phyloP scores from a whole-genome alignment of 2,113 vertebrate genomes.

The Rhabdornis inornatus region DNA sequence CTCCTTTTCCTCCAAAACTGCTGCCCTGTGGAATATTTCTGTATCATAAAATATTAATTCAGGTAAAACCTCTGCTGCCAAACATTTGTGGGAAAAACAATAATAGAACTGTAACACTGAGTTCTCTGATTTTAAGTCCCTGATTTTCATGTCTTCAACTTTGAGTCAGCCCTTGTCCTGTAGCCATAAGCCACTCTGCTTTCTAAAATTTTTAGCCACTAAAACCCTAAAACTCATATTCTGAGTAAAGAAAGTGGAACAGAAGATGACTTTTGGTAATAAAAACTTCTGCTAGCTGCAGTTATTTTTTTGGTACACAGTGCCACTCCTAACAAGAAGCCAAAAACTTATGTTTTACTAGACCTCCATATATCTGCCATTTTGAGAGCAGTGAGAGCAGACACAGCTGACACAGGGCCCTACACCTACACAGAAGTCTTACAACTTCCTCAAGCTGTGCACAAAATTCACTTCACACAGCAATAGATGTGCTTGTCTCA shows the following conservation, averaged over 20 bases:
- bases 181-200: background rate
- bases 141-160: background rate
- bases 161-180: background rate
- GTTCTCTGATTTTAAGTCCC: background rate
- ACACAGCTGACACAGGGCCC: background rate
- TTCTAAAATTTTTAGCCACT: background rate
- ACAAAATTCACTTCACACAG: background rate
- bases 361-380: background rate
- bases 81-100: background rate
- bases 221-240: background rate
- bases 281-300: background rate
- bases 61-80: background rate
- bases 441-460: background rate
- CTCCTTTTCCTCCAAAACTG: slow-evolving; percentile 8
- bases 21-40: background rate
- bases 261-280: background rate
- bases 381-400: background rate
- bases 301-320: background rate
- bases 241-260: background rate
- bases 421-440: background rate
- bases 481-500: background rate
- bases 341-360: background rate
- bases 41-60: slow-evolving; percentile 14
- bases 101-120: background rate
- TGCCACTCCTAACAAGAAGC: background rate